These are phyloP conservation scores for Andricus grossulariae DNA, from an alignment of 1,140 invertebrate genomes.

Conservation along the genomic window DNA sequence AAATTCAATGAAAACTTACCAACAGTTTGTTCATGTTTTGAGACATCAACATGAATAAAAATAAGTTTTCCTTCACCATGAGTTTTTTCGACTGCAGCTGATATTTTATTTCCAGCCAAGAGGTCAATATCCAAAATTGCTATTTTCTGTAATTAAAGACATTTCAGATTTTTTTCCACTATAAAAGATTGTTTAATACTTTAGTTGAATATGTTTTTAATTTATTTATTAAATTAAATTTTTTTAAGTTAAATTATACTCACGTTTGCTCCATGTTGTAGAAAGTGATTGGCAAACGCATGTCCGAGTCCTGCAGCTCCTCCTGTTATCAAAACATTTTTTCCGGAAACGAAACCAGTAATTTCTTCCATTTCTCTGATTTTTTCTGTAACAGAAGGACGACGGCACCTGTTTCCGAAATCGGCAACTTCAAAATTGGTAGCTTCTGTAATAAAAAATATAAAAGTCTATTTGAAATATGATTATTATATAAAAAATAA, in stretches of 20 bases:
- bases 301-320: conserved; percentile 74
- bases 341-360: conserved; percentile 61
- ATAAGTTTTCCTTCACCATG: conserved; percentile 56
- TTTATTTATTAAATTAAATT: neutral
- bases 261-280: conserved; percentile 72
- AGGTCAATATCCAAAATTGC: conserved; percentile 63
- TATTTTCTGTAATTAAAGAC: conserved; percentile 56
- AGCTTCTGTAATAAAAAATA: neutral
- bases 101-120: conserved; percentile 46
- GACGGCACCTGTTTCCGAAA: conserved; percentile 40
- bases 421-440: neutral
- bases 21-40: conserved; percentile 53
- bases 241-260: conserved; percentile 38
- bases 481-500: too few species aligned
- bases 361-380: conserved; percentile 61
- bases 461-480: too few species aligned
- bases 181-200: neutral
- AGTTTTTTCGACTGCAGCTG: conserved; percentile 55
- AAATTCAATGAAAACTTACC: conserved; percentile 50
- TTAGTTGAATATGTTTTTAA: too few species aligned
- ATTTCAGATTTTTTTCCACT: conserved; percentile 14
- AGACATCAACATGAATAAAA: conserved; percentile 63
- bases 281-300: conserved; percentile 70
- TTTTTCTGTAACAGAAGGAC: conserved; percentile 58
- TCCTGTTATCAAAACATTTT: conserved; percentile 75